A percentile compares a stretch with the other conserved stretches of the same genome.
Evolutionary conservation across 1,140 invertebrate genomes (phyloP).

Genomic region (Lepidurus arcticus): DNA sequence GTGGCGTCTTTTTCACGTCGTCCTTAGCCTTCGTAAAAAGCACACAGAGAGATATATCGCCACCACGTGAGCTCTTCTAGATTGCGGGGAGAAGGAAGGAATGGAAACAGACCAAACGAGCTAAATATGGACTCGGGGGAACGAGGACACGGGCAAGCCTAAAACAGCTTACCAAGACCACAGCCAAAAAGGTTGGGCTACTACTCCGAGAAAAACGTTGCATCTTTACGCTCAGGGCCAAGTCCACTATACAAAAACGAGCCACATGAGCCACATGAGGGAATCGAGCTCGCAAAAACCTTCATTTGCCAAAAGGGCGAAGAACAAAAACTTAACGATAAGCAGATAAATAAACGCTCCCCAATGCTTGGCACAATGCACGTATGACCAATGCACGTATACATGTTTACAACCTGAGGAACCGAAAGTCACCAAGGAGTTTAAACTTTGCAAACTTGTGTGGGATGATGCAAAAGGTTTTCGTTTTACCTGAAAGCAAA

Average conservation of each 20-base stretch:
- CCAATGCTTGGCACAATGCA: too few species aligned
- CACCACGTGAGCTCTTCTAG: neutral
- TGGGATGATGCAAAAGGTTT: neutral
- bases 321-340: too few species aligned
- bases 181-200: neutral
- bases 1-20: neutral
- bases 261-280: too few species aligned
- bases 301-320: too few species aligned
- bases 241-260: too few species aligned
- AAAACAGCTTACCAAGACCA: neutral
- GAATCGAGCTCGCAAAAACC: too few species aligned
- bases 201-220: too few species aligned
- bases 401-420: too few species aligned
- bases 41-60: neutral
- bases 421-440: too few species aligned
- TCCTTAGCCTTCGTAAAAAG: neutral
- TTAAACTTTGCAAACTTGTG: neutral
- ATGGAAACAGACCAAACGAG: neutral
- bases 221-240: too few species aligned
- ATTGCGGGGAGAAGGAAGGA: constrained; percentile 3
- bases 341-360: too few species aligned
- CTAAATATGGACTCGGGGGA: constrained; percentile 9
- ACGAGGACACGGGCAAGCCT: neutral
- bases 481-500: constrained; percentile 9
- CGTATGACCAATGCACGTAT: too few species aligned